Evolutionary conservation across 2,888 invertebrate genomes (phyloP).

Genomic region (Amiota mariae): DNA sequence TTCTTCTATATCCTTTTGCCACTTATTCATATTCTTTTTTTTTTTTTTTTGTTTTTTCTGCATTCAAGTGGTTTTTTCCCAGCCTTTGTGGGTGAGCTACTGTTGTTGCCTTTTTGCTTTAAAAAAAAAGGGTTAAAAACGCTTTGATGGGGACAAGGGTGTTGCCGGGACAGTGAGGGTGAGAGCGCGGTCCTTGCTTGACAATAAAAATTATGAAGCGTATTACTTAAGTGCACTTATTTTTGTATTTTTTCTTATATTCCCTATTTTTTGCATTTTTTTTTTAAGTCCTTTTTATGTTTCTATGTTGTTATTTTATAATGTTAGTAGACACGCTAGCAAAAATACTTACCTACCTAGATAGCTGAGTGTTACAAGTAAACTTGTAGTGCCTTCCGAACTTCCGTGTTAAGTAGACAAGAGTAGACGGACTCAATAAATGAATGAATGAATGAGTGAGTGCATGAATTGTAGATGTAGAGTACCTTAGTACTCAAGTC

Average conservation of each 20-base stretch:
- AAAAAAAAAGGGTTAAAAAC: conserved; percentile 21
- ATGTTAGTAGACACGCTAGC: not conserved
- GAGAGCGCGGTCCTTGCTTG: conserved; percentile 40
- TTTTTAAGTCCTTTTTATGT: conserved; percentile 38
- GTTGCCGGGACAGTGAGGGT: not conserved
- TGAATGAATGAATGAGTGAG: not conserved
- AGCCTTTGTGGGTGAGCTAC: conserved; percentile 21
- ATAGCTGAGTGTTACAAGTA: conserved; percentile 42
- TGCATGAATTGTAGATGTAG: not conserved
- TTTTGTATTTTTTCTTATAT: conserved; percentile 49
- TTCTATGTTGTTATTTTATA: conserved; percentile 32
- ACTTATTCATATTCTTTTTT: conserved; percentile 5
- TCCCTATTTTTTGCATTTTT: conserved; percentile 43
- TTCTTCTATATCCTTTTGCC: conserved; percentile 3
- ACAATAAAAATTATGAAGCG: conserved; percentile 70
- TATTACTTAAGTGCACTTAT: conserved; percentile 69
- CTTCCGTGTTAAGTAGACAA: conserved; percentile 63
- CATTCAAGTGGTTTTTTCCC: not conserved
- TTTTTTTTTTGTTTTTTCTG: conserved; percentile 21
- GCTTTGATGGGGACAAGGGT: not conserved
- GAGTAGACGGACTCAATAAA: conserved; percentile 45
- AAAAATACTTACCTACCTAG: not conserved
- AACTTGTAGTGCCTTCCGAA: conserved; percentile 32
- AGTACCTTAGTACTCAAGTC: conserved; percentile 21
- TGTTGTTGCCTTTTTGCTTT: conserved; percentile 11